Conservation (phyloP, 2,797 vertebrate genomes). For the Hipposideros larvatus region DNA sequence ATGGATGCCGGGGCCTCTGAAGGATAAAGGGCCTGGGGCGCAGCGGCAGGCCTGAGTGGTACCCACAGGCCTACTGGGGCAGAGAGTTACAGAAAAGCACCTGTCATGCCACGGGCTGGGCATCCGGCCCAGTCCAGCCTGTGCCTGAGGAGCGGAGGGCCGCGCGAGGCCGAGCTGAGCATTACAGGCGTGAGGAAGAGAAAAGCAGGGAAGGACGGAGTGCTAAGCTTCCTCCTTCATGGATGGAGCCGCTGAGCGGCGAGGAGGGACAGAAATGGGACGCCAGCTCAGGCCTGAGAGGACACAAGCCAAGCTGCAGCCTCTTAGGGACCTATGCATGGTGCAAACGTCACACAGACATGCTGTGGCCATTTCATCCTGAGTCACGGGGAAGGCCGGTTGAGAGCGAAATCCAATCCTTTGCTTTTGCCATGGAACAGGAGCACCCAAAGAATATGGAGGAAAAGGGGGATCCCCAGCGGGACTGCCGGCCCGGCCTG, state of each 20-base stretch:
- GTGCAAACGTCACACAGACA: background rate
- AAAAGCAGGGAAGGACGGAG: background rate
- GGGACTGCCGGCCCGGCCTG: background rate
- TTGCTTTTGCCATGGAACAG: background rate
- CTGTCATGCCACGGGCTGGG: background rate
- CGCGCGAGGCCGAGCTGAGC: background rate
- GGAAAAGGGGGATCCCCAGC: background rate
- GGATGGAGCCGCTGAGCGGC: background rate
- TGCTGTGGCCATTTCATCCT: background rate
- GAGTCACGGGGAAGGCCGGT: background rate
- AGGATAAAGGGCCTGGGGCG: background rate
- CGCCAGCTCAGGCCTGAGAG: background rate
- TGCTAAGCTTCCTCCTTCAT: background rate
- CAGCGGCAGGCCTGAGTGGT: background rate
- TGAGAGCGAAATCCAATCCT: background rate
- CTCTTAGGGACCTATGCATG: fast-evolving
- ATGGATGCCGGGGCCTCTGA: background rate
- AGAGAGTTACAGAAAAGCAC: background rate
- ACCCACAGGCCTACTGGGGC: background rate
- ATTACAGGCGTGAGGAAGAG: background rate
- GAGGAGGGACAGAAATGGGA: background rate
- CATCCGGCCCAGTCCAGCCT: background rate
- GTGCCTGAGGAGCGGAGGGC: background rate
- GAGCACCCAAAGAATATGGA: background rate
- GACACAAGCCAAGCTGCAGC: background rate